Evolutionary conservation across 2,888 invertebrate genomes (phyloP).

Genomic region (Callyntrura sp.): DNA sequence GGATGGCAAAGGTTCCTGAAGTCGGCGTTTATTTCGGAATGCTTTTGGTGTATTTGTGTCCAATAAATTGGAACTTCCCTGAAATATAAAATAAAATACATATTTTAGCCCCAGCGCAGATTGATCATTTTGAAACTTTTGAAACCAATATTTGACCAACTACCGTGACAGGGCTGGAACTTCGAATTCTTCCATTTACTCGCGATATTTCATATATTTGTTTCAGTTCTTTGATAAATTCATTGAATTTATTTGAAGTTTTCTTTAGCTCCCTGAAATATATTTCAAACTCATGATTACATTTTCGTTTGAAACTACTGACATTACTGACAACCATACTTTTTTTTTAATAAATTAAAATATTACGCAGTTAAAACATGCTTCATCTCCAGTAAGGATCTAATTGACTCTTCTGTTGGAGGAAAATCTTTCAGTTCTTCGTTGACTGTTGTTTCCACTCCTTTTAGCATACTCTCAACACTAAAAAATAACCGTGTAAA

Average conservation of each 20-base stretch:
- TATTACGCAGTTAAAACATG: slow-evolving; percentile 67
- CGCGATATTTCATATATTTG: slow-evolving; percentile 40
- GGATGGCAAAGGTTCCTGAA: slow-evolving; percentile 60
- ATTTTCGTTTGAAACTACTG: neutral
- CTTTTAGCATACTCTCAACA: slow-evolving; percentile 68
- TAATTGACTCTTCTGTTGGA: slow-evolving; percentile 55
- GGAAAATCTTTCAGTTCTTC: slow-evolving; percentile 58
- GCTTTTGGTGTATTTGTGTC: slow-evolving; percentile 56
- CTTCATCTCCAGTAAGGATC: slow-evolving; percentile 66
- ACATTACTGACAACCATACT: too few species aligned
- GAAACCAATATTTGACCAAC: too few species aligned
- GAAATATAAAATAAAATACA: too few species aligned
- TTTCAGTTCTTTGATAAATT: slow-evolving; percentile 51
- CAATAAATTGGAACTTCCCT: too few species aligned
- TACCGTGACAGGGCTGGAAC: slow-evolving; percentile 50
- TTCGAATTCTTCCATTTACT: slow-evolving; percentile 27
- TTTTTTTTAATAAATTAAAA: neutral
- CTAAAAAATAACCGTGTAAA: too few species aligned
- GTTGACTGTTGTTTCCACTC: slow-evolving; percentile 54
- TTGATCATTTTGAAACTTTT: too few species aligned
- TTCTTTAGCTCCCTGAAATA: slow-evolving; percentile 63
- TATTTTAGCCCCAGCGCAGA: too few species aligned
- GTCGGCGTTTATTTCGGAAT: slow-evolving; percentile 53
- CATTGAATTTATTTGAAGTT: slow-evolving; percentile 46
- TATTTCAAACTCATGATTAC: too few species aligned